Percentiles rank a stretch among this genome's conserved stretches.
Evolutionary conservation across 92 coral and sea anemone species (phyloP).

Genomic region (Chrysogorgia sp.): DNA sequence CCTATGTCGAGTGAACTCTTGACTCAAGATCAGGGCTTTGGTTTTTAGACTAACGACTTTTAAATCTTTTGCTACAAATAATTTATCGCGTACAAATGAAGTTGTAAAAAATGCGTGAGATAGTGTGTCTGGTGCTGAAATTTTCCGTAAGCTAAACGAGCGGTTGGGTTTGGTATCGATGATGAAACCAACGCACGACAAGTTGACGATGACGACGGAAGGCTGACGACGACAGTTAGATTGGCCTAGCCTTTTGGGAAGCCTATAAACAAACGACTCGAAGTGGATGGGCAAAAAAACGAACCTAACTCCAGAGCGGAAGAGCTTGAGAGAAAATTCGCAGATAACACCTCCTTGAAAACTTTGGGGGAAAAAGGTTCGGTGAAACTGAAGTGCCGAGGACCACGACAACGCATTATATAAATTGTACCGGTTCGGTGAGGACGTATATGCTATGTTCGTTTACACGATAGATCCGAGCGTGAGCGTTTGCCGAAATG

Average conservation of each 20-base stretch:
- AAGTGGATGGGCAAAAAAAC: neutral
- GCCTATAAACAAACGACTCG: conserved; percentile 12
- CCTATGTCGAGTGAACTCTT: conserved; percentile 29
- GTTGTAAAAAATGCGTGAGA: neutral
- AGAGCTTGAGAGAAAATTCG: neutral
- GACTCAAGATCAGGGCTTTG: conserved; percentile 16
- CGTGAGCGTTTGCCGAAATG: neutral
- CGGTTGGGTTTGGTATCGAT: neutral
- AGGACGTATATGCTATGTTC: neutral
- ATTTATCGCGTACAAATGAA: neutral
- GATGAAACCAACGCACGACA: neutral
- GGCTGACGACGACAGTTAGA: neutral
- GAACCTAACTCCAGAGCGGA: neutral
- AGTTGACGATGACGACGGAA: neutral
- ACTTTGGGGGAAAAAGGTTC: neutral
- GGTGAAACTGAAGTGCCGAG: neutral
- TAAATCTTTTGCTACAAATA: neutral
- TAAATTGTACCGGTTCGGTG: neutral
- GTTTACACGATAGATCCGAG: neutral
- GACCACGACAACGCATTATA: neutral
- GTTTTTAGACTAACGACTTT: neutral
- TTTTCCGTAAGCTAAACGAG: too few relatives aligned
- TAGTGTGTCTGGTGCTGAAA: neutral
- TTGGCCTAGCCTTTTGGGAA: conserved; percentile 1
- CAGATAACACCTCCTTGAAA: conserved; percentile 1